Base-by-base conservation (phyloP, 1,140 invertebrate genomes). In the Eumeta japonica region DNA sequence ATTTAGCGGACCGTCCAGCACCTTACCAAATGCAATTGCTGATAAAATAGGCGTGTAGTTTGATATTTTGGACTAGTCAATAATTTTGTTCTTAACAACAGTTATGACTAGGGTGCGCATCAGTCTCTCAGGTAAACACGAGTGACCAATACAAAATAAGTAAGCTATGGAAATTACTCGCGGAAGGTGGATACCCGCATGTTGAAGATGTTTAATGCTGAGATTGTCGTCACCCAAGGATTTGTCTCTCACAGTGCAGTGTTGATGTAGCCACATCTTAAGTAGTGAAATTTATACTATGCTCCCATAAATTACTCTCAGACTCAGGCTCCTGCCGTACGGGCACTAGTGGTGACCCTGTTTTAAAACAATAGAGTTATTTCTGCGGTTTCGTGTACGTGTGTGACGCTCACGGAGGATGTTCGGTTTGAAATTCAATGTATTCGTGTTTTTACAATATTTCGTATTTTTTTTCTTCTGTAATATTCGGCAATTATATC, bases 361-460 rank as follows among this genome's bases (percentile, higher is more conserved):
- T 31, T 20, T 24, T 37, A 19, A 45, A 45, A 18, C 38, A 31
- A 4, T 30, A 29, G 16, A 1, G 39, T 32, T 12, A 46, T 46
- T 16, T 30, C 35, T 0, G 10, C 27, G 0, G 39, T 29, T 3
- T 46, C 39, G 19, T 20, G 12, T 10, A 13, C n/a, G 28, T 34
- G 27, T n/a, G 16, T 19, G 2, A 46, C 35, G 18, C 35, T 41
- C 39, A 20, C 17, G 5, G 39, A n/a, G 43, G 9, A 30, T 17
- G 15, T 36, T 35, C 13, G 43, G 12, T 14, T 3, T 30, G 7
- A 28, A 30, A 18, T 38, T 46, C 11, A 41, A 11, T 10, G 37
- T 41, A 12, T 34, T 37, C 7, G 43, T 46, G 32, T 30, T 35
- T 35, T 37, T 41, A 38, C 38, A 40, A 16, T 37, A 40, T 33